Base-by-base conservation (phyloP, 1,140 invertebrate species). In the Homarus americanus region DNA sequence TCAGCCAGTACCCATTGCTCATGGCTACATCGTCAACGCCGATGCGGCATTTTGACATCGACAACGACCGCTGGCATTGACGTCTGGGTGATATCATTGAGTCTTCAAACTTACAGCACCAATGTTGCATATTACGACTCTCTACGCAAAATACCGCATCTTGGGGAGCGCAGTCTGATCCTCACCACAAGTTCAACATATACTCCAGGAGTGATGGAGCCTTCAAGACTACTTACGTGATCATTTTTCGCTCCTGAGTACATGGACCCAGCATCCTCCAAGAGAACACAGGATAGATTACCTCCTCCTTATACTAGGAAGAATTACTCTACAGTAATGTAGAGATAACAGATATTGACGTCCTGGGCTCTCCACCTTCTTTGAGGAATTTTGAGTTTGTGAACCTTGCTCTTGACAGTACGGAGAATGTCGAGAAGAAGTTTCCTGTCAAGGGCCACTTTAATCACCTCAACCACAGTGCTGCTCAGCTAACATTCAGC, bases 391-490 rank as follows among this genome's bases (percentile, higher is more conserved):
- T 94, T 87, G 94, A 95, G 24, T 94, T 95, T n/a, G 94, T 95
- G 9, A 94, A 93, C 78, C 95, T 95, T 91, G 94, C 93, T 49
- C 92, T 95, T 93, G 91, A 93, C 93, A 93, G 89, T 94, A 94
- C 82, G 1, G 84, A 88, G 85, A 92, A 94, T 49, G 93, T 93
- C 34, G 24, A n/a, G n/a, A 58, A n/a, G 53, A 58, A 58, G 53
- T 58, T 58, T n/a, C 53, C n/a, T 20, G 53, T 58, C 53, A 58
- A 58, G 4, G 24, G 17, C 53, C 53, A 20, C 20, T 4, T 58
- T 24, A 24, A 15, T n/a, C 95, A 96, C 83, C 93, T 97, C n/a
- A 96, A 96, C 93, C 96, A 96, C 94, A 95, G 96, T n/a, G 91
- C 95, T 95, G n/a, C 97, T 96, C 95, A 95, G 94, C 85, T 95